Base-by-base conservation (phyloP, 2,888 invertebrate genomes). In the Pseudococcus longispinus region DNA sequence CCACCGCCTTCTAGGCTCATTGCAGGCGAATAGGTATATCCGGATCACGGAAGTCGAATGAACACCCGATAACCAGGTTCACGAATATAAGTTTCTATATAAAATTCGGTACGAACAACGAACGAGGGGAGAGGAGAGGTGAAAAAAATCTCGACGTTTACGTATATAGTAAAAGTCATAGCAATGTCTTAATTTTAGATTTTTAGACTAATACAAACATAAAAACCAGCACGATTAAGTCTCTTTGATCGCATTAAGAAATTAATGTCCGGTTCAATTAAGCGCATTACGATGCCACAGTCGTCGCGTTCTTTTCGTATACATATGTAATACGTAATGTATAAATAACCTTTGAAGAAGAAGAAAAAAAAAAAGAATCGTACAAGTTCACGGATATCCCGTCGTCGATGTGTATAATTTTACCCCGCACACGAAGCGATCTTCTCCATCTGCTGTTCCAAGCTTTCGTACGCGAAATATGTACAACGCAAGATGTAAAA, bases 31-130 rank as follows among this genome's bases (percentile, higher is more conserved):
- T n/a, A n/a, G n/a, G 26, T 26, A 65, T 26, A 65, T 70, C 70
- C 29, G 29, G 70, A 70, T 70, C 70, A 32, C 32, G 70, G 70
- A 70, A 70, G 70, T 70, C 70, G 70, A 70, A 70, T 70, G 15
- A 23, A 6, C 23, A 11, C 23, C 5, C n/a, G 37, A 37, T 37
- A 37, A 37, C 37, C 37, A 9, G 37, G n/a, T n/a, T 37, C 37
- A 37, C 9, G 37, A 37, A 37, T 37, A 37, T 37, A 37, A 9
- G 37, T 37, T 5, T 37, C 9, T 37, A n/a, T 37, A 37, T 5
- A 37, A 37, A 37, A 8, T 37, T 37, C 37, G 37, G 9, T 37
- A 37, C 37, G 37, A 37, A 9, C 37, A 37, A 37, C 8, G 32
- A 2, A 32, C 8, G 37, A 4, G 37, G 37, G 37, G 37, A 8